These are phyloP conservation scores for Salvelinus fontinalis DNA, from an alignment of 2,113 vertebrate genomes.

Conservation along the genomic window DNA sequence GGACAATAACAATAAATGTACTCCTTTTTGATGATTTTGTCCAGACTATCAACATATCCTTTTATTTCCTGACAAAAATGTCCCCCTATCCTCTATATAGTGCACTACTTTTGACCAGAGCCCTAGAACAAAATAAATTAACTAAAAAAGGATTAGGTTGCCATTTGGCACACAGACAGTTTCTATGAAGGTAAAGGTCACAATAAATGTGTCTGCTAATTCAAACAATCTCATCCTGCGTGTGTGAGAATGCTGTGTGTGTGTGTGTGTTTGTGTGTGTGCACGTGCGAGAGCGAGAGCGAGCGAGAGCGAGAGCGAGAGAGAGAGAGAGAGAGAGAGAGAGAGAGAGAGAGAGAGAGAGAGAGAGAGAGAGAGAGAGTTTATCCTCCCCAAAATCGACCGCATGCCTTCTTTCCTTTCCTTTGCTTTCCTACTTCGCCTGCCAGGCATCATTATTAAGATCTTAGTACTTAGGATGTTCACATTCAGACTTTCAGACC, in stretches of 20 bases:
- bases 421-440: not conserved
- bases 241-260: slow-evolving; percentile 1
- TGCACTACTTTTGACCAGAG: too few species aligned
- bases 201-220: slow-evolving; percentile 20
- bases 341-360: too few species aligned
- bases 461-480: too few species aligned
- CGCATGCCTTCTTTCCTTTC: not conserved
- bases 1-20: slow-evolving; percentile 39
- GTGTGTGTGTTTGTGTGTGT: not conserved
- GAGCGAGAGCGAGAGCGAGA: too few species aligned
- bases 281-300: too few species aligned
- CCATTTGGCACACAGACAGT: too few species aligned
- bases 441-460: not conserved
- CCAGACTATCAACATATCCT: slow-evolving; percentile 24
- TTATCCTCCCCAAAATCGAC: not conserved
- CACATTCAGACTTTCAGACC: not conserved
- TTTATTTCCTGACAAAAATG: slow-evolving; percentile 12
- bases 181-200: slow-evolving; percentile 28
- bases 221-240: not conserved
- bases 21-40: slow-evolving; percentile 32
- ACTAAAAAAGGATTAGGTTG: too few species aligned
- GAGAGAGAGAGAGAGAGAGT: not conserved
- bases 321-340: too few species aligned
- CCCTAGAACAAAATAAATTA: too few species aligned
- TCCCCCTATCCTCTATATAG: too few species aligned